Conservation (phyloP, 2,888 invertebrate genomes). For the Pollenia amentaria region DNA sequence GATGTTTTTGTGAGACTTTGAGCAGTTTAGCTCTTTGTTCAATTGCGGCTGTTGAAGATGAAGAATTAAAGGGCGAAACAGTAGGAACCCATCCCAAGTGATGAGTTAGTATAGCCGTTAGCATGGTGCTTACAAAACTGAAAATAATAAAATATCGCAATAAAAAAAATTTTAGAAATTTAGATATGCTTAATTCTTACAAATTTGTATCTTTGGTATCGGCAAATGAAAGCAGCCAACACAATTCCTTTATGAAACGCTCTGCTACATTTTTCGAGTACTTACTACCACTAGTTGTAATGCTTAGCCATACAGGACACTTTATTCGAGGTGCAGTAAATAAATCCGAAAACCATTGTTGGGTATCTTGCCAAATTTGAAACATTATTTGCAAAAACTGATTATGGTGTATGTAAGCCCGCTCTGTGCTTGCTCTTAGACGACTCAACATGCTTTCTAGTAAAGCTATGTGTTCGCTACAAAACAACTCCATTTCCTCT, state of each 20-base stretch:
- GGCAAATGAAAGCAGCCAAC: constrained; percentile 88
- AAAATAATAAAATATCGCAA: constrained; percentile 81
- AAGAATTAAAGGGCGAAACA: constrained; percentile 85
- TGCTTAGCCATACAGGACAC: constrained; percentile 89
- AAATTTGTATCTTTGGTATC: constrained; percentile 96
- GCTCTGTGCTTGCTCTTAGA: constrained; percentile 88
- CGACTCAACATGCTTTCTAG: constrained; percentile 90
- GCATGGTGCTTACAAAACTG: constrained; percentile 95
- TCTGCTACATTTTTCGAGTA: constrained; percentile 84
- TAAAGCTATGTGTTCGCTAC: constrained; percentile 92
- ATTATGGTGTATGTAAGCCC: constrained; percentile 86
- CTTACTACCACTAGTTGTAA: constrained; percentile 84
- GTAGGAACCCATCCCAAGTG: constrained; percentile 97
- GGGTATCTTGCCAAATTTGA: constrained; percentile 84
- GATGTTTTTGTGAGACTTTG: constrained; percentile 87
- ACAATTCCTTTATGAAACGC: constrained; percentile 86
- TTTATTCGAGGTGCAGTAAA: constrained; percentile 88
- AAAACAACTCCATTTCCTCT: constrained; percentile 89
- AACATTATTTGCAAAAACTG: constrained; percentile 85
- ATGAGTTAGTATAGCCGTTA: constrained; percentile 94
- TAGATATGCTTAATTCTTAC: constrained; percentile 87
- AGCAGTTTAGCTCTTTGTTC: constrained; percentile 85
- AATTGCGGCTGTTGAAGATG: constrained; percentile 80
- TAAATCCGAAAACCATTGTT: constrained; percentile 88
- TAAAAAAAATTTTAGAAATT: background rate